phyloP scores from a whole-genome alignment of 2,797 vertebrate genomes.

The Tachyglossus aculeatus region DNA sequence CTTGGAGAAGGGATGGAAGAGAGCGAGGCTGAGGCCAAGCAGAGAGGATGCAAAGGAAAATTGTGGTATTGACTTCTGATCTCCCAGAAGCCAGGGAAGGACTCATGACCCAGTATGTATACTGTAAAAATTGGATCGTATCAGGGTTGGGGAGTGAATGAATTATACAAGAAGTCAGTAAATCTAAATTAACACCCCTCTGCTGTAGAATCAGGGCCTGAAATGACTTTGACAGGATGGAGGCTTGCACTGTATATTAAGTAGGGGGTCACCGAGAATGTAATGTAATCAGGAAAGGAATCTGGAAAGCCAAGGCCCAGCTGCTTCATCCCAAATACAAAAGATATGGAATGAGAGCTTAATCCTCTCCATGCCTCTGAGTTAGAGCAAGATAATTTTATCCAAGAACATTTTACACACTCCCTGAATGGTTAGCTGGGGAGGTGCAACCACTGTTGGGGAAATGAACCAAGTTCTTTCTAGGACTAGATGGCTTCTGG shows the following conservation, averaged over 20 bases:
- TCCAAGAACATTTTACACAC: neutral
- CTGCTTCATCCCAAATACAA: neutral
- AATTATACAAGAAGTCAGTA: constrained; percentile 3
- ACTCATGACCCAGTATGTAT: too few relatives aligned
- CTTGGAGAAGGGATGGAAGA: too few relatives aligned
- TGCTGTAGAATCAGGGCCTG: constrained; percentile 25
- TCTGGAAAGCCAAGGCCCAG: constrained; percentile 14
- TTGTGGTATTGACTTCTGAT: too few relatives aligned
- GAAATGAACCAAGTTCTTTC: too few relatives aligned
- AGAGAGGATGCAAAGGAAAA: too few relatives aligned
- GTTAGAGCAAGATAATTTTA: neutral
- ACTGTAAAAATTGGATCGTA: rapidly evolving
- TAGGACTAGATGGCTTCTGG: too few relatives aligned
- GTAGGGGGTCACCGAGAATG: constrained; percentile 24
- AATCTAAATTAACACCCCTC: too few relatives aligned
- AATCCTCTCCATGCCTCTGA: neutral
- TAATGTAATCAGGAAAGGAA: neutral
- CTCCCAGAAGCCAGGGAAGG: too few relatives aligned
- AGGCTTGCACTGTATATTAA: constrained; percentile 30
- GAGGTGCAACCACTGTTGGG: too few relatives aligned
- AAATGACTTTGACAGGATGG: neutral
- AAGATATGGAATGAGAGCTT: neutral
- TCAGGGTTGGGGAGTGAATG: neutral
- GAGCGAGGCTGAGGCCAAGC: too few relatives aligned
- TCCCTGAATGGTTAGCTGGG: too few relatives aligned